Evolutionary conservation across 2,888 invertebrate genomes (phyloP).

Genomic region (Gymnoscelis rufifasciata): DNA sequence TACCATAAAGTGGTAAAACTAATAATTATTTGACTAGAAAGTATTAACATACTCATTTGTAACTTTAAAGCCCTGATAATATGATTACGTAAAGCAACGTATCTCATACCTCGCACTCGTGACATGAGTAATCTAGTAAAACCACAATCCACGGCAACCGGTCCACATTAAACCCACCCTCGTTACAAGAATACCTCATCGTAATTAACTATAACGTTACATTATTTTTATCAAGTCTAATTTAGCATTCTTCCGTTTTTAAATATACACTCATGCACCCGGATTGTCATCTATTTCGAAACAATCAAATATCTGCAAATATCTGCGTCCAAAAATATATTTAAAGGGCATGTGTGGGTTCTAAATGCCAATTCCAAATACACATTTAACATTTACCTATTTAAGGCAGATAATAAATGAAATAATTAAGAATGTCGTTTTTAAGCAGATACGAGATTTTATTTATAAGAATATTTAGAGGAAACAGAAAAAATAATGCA

Average conservation of each 20-base stretch:
- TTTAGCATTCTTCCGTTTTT: not conserved
- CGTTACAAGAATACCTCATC: constrained; percentile 26
- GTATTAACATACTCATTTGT: too few relatives aligned
- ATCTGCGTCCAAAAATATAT: not conserved
- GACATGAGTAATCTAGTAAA: constrained; percentile 37
- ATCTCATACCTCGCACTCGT: constrained; percentile 7
- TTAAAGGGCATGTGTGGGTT: not conserved
- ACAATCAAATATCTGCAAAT: not conserved
- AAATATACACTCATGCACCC: not conserved
- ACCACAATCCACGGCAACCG: constrained; percentile 58
- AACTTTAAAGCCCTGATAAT: too few relatives aligned
- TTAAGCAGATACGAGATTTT: too few relatives aligned
- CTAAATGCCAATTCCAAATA: not conserved
- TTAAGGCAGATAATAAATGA: too few relatives aligned
- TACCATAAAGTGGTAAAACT: too few relatives aligned
- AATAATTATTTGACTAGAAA: too few relatives aligned
- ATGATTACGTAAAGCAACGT: not conserved
- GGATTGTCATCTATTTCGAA: not conserved
- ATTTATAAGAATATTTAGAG: too few relatives aligned
- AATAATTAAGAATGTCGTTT: too few relatives aligned
- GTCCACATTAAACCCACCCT: constrained; percentile 34
- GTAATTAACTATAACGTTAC: constrained; percentile 6
- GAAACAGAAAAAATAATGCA: constrained; percentile 14
- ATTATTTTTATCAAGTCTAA: constrained; percentile 8
- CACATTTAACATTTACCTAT: not conserved